phyloP scores from a whole-genome alignment of 2,113 vertebrate species.

The Tupaia tana region DNA sequence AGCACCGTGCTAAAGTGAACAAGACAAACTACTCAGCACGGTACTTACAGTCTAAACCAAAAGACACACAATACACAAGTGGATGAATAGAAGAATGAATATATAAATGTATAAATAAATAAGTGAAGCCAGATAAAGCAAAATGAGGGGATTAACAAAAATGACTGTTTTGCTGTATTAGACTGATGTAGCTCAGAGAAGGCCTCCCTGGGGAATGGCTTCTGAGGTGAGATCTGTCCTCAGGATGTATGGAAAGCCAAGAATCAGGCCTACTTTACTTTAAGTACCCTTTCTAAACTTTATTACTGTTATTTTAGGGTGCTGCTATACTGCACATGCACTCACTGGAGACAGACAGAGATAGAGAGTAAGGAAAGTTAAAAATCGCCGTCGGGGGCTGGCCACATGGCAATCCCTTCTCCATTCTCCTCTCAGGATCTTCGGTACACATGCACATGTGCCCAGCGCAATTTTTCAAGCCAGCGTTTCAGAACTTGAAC shows the following conservation, averaged over 20 bases:
- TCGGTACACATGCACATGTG: too few relatives aligned
- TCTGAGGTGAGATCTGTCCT: background rate
- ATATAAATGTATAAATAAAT: background rate
- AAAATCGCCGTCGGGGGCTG: too few relatives aligned
- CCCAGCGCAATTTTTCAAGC: too few relatives aligned
- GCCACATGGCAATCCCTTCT: too few relatives aligned
- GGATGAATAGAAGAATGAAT: background rate
- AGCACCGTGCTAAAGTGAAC: background rate
- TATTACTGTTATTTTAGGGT: background rate
- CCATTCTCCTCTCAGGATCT: too few relatives aligned
- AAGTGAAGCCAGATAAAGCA: background rate
- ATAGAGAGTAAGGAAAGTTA: too few relatives aligned
- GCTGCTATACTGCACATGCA: too few relatives aligned
- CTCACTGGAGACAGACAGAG: too few relatives aligned
- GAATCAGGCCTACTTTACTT: background rate
- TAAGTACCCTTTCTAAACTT: constrained; percentile 21
- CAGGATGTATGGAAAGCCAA: background rate
- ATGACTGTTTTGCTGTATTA: background rate
- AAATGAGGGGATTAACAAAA: background rate
- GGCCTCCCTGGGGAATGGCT: background rate
- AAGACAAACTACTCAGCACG: background rate
- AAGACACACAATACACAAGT: background rate
- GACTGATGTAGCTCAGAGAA: background rate
- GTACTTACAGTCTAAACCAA: background rate
- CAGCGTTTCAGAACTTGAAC: too few relatives aligned